A percentile compares a stretch with the other conserved stretches of the same genome.
phyloP scores from a whole-genome alignment of 2,113 vertebrate genomes.

The Nothocercus julius region DNA sequence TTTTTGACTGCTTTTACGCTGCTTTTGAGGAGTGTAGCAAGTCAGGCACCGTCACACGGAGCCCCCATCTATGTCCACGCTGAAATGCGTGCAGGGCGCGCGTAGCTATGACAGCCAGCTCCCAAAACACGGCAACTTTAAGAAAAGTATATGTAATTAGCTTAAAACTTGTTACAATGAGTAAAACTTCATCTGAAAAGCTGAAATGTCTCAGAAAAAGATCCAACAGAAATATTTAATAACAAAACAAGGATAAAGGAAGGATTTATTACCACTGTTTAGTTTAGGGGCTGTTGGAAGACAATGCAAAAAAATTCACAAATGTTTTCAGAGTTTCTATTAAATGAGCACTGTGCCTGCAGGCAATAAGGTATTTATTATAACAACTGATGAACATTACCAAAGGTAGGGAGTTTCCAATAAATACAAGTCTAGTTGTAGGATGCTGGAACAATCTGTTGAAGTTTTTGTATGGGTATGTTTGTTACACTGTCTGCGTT shows the following conservation, averaged over 20 bases:
- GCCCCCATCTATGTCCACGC: neutral
- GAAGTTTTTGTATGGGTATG: constrained; percentile 20
- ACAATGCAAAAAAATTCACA: constrained; percentile 2
- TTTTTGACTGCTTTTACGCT: neutral
- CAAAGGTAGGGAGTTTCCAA: constrained; percentile 57
- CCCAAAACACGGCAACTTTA: neutral
- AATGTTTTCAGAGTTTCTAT: neutral
- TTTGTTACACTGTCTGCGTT: constrained; percentile 49
- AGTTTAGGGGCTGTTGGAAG: neutral
- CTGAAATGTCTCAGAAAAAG: neutral
- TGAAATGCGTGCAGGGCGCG: neutral
- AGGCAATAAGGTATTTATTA: neutral
- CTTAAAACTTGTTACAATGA: neutral
- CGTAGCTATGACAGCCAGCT: no score
- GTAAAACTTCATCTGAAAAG: neutral
- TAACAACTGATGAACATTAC: neutral
- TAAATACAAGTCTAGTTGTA: neutral
- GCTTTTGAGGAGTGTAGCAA: neutral
- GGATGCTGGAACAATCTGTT: neutral
- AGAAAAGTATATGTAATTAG: neutral
- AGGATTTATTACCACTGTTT: constrained; percentile 1
- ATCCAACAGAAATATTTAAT: constrained; percentile 23
- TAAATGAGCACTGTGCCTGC: neutral
- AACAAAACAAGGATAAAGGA: neutral
- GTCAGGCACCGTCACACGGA: neutral